phyloP scores from a whole-genome alignment of 2,797 vertebrate species.

The Catostomus latipinnis region DNA sequence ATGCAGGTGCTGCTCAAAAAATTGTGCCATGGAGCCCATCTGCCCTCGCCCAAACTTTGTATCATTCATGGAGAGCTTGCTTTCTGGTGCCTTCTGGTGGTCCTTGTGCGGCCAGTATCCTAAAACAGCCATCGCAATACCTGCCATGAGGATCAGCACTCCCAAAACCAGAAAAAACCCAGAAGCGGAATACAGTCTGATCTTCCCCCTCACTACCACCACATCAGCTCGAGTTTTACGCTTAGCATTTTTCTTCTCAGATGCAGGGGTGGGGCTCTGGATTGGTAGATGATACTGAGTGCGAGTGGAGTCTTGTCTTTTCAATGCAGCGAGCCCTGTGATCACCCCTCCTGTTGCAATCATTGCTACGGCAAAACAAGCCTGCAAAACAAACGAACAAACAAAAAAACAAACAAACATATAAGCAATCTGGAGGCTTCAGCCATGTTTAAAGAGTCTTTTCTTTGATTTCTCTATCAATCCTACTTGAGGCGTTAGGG shows the following conservation, averaged over 20 bases:
- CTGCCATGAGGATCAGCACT: slow-evolving; percentile 86
- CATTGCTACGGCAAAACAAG: slow-evolving; percentile 77
- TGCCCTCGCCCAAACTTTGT: slow-evolving; percentile 71
- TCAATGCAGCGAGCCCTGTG: slow-evolving; percentile 95
- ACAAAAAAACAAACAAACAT: not conserved
- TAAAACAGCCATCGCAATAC: slow-evolving; percentile 94
- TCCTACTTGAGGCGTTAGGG: not conserved
- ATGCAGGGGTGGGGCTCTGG: slow-evolving; percentile 67
- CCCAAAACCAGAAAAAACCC: slow-evolving; percentile 96
- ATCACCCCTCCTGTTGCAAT: slow-evolving; percentile 97
- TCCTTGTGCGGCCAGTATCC: slow-evolving; percentile 96
- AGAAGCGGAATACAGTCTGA: slow-evolving; percentile 93
- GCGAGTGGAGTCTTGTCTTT: slow-evolving; percentile 94
- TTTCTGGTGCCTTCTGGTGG: slow-evolving; percentile 65
- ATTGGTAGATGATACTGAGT: slow-evolving; percentile 87
- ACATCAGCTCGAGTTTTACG: slow-evolving; percentile 89
- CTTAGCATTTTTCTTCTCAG: slow-evolving; percentile 82
- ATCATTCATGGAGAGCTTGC: slow-evolving; percentile 70
- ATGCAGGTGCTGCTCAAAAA: slow-evolving; percentile 92
- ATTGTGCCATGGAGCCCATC: slow-evolving; percentile 79
- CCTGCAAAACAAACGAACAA: slow-evolving; percentile 44
- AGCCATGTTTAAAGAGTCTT: slow-evolving; percentile 4
- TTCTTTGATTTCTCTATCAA: slow-evolving; percentile 3
- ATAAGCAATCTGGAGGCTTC: not conserved
- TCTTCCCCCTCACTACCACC: slow-evolving; percentile 91